Evolutionary conservation across 2,113 vertebrate genomes (phyloP).

Genomic region (Lasiurus borealis): DNA sequence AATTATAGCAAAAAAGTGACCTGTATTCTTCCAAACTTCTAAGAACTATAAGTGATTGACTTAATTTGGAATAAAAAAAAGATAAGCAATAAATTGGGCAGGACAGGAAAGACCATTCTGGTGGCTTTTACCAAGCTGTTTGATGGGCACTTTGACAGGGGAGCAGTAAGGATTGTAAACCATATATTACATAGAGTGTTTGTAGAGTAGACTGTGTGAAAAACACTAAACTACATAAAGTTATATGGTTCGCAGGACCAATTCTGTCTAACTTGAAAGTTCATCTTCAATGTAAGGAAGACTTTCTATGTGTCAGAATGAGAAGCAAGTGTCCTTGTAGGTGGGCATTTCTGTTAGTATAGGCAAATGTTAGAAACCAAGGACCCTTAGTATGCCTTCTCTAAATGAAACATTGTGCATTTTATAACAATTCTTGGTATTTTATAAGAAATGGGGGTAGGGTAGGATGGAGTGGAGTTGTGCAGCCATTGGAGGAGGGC

Average conservation of each 20-base stretch:
- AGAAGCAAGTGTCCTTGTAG: neutral
- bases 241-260: neutral
- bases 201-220: neutral
- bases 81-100: neutral
- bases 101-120: neutral
- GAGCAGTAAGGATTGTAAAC: neutral
- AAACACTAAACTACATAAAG: neutral
- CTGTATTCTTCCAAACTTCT: neutral
- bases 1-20: neutral
- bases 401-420: neutral
- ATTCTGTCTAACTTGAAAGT: conserved; percentile 12
- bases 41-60: neutral
- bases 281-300: neutral
- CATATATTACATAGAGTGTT: neutral
- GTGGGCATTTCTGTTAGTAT: neutral
- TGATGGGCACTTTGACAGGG: neutral
- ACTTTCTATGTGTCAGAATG: neutral
- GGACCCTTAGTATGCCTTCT: neutral
- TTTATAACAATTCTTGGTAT: neutral
- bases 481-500: neutral
- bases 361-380: neutral
- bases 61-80: conserved; percentile 30
- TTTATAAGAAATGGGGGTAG: neutral
- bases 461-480: neutral
- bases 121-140: neutral